Percentiles rank a stretch among this genome's conserved stretches.
Conservation (phyloP, 1,140 invertebrate genomes). For the Megalonaias nervosa region DNA sequence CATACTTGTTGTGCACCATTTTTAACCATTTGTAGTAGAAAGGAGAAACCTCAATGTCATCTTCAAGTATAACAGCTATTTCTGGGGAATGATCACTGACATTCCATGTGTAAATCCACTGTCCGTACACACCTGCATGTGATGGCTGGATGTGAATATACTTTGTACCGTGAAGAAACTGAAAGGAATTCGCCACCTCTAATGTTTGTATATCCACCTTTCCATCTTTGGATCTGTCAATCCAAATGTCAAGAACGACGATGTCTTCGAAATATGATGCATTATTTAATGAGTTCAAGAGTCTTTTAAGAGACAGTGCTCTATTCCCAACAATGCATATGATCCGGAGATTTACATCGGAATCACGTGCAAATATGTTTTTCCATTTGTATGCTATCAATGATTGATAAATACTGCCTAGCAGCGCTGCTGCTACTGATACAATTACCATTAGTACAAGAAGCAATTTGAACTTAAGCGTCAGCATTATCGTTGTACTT, state of each 20-base stretch:
- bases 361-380: no score
- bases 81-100: no score
- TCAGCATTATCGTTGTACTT: no score
- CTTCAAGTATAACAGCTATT: conserved; percentile 34
- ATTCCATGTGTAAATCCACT: conserved; percentile 48
- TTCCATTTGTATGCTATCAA: no score
- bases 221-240: conserved; percentile 25
- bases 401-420: no score
- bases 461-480: no score
- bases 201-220: conserved; percentile 24
- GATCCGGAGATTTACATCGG: background rate
- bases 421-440: no score
- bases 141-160: conserved; percentile 29
- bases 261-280: conserved; percentile 24
- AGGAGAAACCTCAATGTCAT: conserved; percentile 43
- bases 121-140: conserved; percentile 41
- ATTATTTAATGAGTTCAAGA: background rate
- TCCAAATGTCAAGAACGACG: conserved; percentile 39
- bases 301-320: conserved; percentile 19
- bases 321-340: conserved; percentile 28
- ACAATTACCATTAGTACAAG: no score
- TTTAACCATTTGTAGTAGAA: conserved; percentile 41
- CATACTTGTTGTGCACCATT: conserved; percentile 43
- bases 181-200: conserved; percentile 16
- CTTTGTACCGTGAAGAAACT: conserved; percentile 36